Conservation (phyloP, 2,797 vertebrate genomes). For the Myioborus miniatus region DNA sequence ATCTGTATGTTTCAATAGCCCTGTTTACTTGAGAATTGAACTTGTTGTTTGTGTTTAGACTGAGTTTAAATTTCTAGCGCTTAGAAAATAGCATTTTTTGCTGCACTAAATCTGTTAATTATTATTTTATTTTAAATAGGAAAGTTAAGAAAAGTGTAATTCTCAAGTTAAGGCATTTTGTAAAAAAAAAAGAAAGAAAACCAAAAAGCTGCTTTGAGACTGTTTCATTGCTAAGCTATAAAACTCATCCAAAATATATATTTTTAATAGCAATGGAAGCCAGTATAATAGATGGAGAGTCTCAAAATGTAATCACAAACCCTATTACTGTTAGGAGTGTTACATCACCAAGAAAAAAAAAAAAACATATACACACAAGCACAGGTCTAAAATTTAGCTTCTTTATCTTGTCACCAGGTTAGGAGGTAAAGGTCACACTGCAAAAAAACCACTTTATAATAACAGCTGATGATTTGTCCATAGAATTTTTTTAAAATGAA, state of each 20-base stretch:
- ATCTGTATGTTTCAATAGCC: not conserved
- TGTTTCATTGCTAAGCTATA: not conserved
- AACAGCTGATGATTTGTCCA: not conserved
- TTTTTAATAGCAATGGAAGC: constrained; percentile 11
- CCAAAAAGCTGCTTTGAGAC: not conserved
- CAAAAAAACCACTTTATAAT: not conserved
- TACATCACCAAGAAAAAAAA: not conserved
- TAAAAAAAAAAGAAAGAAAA: not conserved
- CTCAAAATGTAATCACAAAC: constrained; percentile 26
- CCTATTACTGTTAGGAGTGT: not conserved
- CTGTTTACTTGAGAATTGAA: not conserved
- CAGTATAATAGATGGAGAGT: not conserved
- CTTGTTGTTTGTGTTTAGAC: not conserved
- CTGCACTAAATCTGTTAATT: not conserved
- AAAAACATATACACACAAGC: not conserved
- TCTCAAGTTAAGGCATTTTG: not conserved
- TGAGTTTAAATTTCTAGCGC: not conserved
- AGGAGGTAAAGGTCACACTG: not conserved
- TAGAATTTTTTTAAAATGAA: not conserved
- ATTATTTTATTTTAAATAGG: not conserved
- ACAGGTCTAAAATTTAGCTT: not conserved
- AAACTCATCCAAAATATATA: not conserved
- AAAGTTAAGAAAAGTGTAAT: not conserved
- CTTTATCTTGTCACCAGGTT: not conserved
- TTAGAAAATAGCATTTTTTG: not conserved